Conservation (phyloP, 2,888 invertebrate genomes). For the Crossocerus cetratus region DNA sequence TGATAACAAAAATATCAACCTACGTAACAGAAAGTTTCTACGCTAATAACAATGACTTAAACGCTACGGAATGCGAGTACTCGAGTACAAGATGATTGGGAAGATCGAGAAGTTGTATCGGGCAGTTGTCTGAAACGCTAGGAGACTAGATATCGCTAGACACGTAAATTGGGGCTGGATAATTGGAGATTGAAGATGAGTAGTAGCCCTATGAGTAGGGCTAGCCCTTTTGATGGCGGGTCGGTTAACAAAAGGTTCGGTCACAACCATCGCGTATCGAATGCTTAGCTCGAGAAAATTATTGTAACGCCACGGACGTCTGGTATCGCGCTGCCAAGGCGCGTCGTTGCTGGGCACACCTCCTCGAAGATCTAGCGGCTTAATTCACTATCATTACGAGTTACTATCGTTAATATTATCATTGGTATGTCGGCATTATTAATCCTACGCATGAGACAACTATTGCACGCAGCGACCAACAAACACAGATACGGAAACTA, state of each 20-base stretch:
- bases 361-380: slow-evolving; percentile 44
- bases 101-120: too few species aligned
- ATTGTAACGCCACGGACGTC: slow-evolving; percentile 67
- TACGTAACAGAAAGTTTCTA: too few species aligned
- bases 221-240: not conserved
- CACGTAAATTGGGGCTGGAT: not conserved
- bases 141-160: not conserved
- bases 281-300: slow-evolving; percentile 51
- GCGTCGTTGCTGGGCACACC: slow-evolving; percentile 53
- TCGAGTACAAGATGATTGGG: too few species aligned
- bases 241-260: slow-evolving; percentile 34
- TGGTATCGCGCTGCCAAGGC: slow-evolving; percentile 41
- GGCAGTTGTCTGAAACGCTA: not conserved
- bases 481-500: slow-evolving; percentile 53
- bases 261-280: slow-evolving; percentile 47
- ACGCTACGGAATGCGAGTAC: too few species aligned
- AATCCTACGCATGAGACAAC: slow-evolving; percentile 43
- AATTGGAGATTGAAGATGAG: too few species aligned
- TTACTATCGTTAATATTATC: slow-evolving; percentile 29
- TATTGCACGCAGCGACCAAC: slow-evolving; percentile 61
- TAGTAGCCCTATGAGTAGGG: too few species aligned
- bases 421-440: slow-evolving; percentile 48
- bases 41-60: too few species aligned
- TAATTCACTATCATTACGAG: slow-evolving; percentile 22
- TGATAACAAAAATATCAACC: not conserved